Conservation (phyloP, 2,888 invertebrate genomes). For the Agriopis aurantiaria region DNA sequence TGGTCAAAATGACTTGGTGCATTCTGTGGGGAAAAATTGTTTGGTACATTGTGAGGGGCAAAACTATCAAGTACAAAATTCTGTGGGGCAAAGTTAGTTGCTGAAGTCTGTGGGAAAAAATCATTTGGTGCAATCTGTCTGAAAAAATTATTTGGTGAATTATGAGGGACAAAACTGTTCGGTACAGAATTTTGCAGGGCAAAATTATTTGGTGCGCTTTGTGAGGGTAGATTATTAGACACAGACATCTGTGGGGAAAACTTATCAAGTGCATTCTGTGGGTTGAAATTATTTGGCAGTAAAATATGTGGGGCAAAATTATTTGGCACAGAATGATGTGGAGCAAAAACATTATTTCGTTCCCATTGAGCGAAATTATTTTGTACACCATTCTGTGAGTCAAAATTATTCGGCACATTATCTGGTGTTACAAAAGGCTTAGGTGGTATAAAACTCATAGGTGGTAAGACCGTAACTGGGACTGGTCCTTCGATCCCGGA, state of each 20-base stretch:
- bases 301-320: not conserved
- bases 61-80: not conserved
- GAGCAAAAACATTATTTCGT: not conserved
- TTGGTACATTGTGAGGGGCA: not conserved
- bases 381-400: not conserved
- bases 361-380: not conserved
- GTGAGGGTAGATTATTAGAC: not conserved
- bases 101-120: not conserved
- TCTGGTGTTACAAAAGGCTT: conserved; percentile 21
- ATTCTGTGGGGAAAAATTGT: not conserved
- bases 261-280: not conserved
- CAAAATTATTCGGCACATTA: conserved; percentile 1
- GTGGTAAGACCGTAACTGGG: conserved; percentile 72
- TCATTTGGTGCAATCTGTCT: not conserved
- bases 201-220: not conserved
- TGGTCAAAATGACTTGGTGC: not conserved
- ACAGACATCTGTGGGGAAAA: not conserved
- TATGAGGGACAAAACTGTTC: not conserved
- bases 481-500: conserved; percentile 78
- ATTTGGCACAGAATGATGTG: not conserved
- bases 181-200: not conserved
- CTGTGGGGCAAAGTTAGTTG: not conserved
- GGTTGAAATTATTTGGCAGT: not conserved
- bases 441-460: conserved; percentile 54
- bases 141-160: not conserved